Evolutionary conservation across 2,888 invertebrate species (phyloP).

Genomic region (Argynnis bischoffii): DNA sequence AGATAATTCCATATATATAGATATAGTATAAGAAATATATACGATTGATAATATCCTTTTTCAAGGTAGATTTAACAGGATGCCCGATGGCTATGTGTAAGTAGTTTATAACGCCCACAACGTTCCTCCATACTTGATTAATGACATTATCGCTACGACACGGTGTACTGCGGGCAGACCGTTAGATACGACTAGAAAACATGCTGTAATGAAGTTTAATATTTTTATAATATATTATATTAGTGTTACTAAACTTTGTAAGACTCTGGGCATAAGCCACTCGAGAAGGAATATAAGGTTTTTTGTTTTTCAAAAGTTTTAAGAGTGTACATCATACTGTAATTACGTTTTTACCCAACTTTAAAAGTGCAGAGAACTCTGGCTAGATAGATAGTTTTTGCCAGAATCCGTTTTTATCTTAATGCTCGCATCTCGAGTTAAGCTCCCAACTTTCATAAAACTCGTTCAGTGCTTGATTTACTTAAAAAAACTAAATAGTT

Average conservation of each 20-base stretch:
- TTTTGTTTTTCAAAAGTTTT: not conserved
- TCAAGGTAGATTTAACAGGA: conserved; percentile 1
- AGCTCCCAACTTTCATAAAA: conserved; percentile 15
- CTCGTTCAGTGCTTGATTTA: not conserved
- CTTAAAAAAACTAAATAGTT: conserved; percentile 3
- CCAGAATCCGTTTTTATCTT: conserved; percentile 16
- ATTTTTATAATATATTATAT: no score
- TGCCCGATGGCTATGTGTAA: conserved; percentile 8
- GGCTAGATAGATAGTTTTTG: conserved; percentile 13
- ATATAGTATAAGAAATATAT: not conserved
- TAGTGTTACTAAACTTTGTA: no score
- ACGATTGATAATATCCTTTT: conserved; percentile 1
- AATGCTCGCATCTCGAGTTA: conserved; percentile 13
- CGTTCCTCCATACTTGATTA: conserved; percentile 21
- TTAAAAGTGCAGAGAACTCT: not conserved
- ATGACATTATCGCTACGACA: conserved; percentile 25
- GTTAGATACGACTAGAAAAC: conserved; percentile 21
- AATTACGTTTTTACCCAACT: conserved; percentile 3
- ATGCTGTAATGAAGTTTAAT: conserved; percentile 7
- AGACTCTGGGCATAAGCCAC: no score
- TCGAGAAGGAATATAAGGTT: no score
- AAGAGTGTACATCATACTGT: conserved; percentile 1
- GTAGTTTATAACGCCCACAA: conserved; percentile 15
- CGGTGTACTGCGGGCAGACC: conserved; percentile 19
- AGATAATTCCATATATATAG: no score